These are phyloP conservation scores for Notolabrus celidotus DNA, from an alignment of 2,797 vertebrate species.

Conservation along the genomic window DNA sequence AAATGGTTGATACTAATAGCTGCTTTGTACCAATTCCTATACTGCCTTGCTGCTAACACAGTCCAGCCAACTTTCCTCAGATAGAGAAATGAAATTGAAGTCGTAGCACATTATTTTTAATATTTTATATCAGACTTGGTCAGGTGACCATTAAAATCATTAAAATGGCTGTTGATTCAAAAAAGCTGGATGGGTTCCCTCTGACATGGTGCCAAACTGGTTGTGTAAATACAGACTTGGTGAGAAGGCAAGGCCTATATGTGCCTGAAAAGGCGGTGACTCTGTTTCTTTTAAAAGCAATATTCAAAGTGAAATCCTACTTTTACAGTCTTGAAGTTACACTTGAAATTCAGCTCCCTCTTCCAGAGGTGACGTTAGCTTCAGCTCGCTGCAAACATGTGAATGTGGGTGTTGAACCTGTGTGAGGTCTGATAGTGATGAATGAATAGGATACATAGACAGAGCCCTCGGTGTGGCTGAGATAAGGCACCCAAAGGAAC, in stretches of 20 bases:
- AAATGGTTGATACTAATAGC: no score
- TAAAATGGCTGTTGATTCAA: no score
- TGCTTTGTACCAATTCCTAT: no score
- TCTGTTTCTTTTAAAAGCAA: constrained; percentile 8
- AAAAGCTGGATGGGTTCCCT: background rate
- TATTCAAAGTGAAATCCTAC: background rate
- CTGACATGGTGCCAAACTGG: background rate
- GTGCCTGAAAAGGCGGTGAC: background rate
- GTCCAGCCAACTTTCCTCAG: no score
- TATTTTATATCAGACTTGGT: no score
- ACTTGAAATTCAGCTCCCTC: constrained; percentile 27
- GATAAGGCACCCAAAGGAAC: constrained; percentile 76
- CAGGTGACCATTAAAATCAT: no score
- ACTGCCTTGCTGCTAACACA: no score
- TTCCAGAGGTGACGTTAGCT: constrained; percentile 16
- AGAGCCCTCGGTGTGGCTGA: constrained; percentile 53
- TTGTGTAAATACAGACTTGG: background rate
- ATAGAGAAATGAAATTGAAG: no score
- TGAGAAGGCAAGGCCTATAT: background rate
- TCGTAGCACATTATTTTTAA: no score
- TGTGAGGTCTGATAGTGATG: constrained; percentile 76
- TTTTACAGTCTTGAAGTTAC: constrained; percentile 20
- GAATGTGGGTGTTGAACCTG: constrained; percentile 60
- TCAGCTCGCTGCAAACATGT: constrained; percentile 33
- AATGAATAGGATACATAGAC: constrained; percentile 73